Conservation (phyloP, 2,113 vertebrate genomes). For the Tragelaphus strepsiceros region DNA sequence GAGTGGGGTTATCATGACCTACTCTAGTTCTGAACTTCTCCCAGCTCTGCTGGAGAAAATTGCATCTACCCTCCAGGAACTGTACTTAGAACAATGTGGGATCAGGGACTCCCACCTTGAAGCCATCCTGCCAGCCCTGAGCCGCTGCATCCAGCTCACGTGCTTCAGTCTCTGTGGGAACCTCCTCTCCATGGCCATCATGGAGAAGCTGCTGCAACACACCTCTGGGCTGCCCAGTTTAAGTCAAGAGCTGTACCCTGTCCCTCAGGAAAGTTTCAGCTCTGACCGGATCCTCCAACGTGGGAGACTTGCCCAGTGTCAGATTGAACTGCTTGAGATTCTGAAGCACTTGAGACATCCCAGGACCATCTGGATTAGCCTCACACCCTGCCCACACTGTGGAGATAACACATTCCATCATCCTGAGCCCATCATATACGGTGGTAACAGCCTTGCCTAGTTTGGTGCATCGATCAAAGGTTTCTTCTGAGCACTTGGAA, state of each 20-base stretch:
- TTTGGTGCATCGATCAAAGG: not conserved
- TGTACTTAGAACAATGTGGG: not conserved
- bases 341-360: not conserved
- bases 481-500: not conserved
- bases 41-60: not conserved
- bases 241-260: not conserved
- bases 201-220: not conserved
- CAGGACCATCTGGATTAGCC: not conserved
- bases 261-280: not conserved
- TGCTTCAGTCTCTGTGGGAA: not conserved
- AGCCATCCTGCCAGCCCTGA: not conserved
- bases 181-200: not conserved
- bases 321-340: not conserved
- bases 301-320: not conserved
- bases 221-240: rapidly evolving
- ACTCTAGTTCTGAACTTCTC: not conserved
- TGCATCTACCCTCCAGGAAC: not conserved
- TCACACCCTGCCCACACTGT: not conserved
- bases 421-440: rapidly evolving
- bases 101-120: not conserved
- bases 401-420: not conserved
- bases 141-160: not conserved
- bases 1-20: not conserved
- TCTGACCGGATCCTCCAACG: rapidly evolving
- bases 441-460: too few relatives aligned